phyloP scores from a whole-genome alignment of 2,113 vertebrate genomes.

The Hemichromis elongatus region DNA sequence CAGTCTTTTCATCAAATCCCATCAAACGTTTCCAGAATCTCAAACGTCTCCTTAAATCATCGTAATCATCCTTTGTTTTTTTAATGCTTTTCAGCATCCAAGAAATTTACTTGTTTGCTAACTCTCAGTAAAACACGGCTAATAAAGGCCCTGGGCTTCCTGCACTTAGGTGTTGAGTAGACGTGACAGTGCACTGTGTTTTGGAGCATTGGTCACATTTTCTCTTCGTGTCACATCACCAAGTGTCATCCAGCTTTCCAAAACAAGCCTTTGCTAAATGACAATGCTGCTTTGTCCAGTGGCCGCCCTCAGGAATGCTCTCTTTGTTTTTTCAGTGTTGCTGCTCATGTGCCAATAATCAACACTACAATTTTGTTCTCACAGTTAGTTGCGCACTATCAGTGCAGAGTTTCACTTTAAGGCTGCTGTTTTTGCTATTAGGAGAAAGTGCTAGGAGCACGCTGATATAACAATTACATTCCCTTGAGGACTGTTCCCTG shows the following conservation, averaged over 20 bases:
- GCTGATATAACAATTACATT: constrained; percentile 39
- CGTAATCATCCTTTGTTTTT: background rate
- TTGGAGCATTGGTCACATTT: background rate
- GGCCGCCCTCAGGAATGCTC: constrained; percentile 60
- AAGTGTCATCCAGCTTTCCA: constrained; percentile 26
- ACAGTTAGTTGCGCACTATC: background rate
- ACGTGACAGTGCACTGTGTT: background rate
- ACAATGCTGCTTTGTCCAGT: constrained; percentile 41
- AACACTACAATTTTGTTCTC: constrained; percentile 25
- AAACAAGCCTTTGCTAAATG: constrained; percentile 29
- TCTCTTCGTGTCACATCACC: background rate
- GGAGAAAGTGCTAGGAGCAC: constrained; percentile 52
- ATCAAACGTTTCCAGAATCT: background rate
- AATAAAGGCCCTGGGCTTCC: background rate
- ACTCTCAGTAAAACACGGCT: background rate
- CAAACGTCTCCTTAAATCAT: background rate
- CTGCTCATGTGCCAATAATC: constrained; percentile 41
- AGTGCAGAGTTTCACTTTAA: background rate
- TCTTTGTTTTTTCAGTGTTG: constrained; percentile 51
- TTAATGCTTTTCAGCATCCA: background rate
- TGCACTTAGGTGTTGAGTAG: background rate
- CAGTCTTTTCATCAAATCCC: background rate
- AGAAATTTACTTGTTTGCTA: background rate
- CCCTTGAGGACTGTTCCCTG: constrained; percentile 32
- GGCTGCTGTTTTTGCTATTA: constrained; percentile 11